phyloP scores from a whole-genome alignment of 2,888 invertebrate species.

The Andrena haemorrhoa region DNA sequence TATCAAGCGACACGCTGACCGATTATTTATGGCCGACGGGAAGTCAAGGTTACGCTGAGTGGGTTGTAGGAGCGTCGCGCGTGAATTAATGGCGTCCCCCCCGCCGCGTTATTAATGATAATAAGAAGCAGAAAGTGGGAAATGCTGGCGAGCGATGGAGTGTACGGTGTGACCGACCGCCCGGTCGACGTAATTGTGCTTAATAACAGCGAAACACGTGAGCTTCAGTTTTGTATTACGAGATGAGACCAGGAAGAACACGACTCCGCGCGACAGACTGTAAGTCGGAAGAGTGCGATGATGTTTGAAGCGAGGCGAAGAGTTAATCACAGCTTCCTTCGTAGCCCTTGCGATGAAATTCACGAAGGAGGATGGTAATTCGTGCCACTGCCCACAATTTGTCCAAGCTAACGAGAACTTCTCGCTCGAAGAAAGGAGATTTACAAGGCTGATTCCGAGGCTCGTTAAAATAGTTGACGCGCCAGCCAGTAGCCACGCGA shows the following conservation, averaged over 20 bases:
- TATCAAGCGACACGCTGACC: constrained; percentile 58
- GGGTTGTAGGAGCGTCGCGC: constrained; percentile 1
- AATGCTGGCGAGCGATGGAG: background rate
- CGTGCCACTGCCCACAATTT: constrained; percentile 39
- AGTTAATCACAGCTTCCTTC: too few species aligned
- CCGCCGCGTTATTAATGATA: background rate
- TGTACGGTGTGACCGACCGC: too few species aligned
- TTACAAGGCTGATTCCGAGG: constrained; percentile 9
- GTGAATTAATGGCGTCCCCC: constrained; percentile 37
- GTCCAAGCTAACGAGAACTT: constrained; percentile 41
- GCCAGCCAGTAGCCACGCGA: constrained; percentile 11
- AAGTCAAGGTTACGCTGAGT: constrained; percentile 54
- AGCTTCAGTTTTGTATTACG: too few species aligned
- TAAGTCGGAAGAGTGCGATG: too few species aligned
- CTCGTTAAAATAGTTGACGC: constrained; percentile 41
- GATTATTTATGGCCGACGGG: constrained; percentile 49
- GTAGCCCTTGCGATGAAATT: background rate
- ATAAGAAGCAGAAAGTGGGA: constrained; percentile 8
- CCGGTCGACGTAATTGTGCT: background rate
- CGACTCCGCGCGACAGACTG: too few species aligned
- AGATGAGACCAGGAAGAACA: too few species aligned
- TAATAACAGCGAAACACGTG: background rate
- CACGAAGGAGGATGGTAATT: constrained; percentile 7
- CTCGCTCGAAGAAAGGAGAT: constrained; percentile 26
- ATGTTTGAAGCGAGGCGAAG: too few species aligned